Conservation (phyloP, 2,113 vertebrate species). For the Corydoras sp. region DNA sequence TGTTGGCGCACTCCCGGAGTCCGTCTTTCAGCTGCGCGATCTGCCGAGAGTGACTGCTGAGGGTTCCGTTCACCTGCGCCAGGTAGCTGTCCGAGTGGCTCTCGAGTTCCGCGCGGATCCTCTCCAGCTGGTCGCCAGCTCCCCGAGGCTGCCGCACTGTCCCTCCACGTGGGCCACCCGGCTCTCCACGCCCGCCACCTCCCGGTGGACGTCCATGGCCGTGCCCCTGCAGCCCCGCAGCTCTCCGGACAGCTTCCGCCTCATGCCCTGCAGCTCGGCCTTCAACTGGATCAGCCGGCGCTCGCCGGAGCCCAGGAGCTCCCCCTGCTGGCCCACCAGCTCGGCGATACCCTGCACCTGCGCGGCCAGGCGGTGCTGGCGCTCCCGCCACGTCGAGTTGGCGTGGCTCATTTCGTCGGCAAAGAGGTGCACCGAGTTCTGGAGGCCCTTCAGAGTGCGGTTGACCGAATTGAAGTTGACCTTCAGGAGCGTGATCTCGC, state of each 20-base stretch:
- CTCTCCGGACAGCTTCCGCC: slow-evolving; percentile 70
- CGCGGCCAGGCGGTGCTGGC: slow-evolving; percentile 75
- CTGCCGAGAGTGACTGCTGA: slow-evolving; percentile 77
- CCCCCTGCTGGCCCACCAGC: slow-evolving; percentile 78
- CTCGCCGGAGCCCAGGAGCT: slow-evolving; percentile 78
- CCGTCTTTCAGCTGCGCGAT: slow-evolving; percentile 77
- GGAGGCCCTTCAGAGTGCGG: slow-evolving; percentile 88
- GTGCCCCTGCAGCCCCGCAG: slow-evolving; percentile 79
- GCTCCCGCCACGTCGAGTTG: slow-evolving; percentile 80
- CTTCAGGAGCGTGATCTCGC: slow-evolving; percentile 93
- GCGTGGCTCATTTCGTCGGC: slow-evolving; percentile 72
- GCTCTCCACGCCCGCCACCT: slow-evolving; percentile 75
- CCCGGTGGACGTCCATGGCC: slow-evolving; percentile 72
- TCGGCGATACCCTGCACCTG: slow-evolving; percentile 86
- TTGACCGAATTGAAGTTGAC: slow-evolving; percentile 91
- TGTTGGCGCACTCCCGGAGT: slow-evolving; percentile 74
- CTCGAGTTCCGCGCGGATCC: slow-evolving; percentile 72
- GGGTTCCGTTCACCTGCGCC: slow-evolving; percentile 77
- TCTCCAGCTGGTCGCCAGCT: slow-evolving; percentile 69
- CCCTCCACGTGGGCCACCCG: slow-evolving; percentile 79
- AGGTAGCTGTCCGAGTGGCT: slow-evolving; percentile 76
- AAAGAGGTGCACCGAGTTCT: slow-evolving; percentile 82
- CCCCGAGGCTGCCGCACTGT: slow-evolving; percentile 69
- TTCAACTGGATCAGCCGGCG: slow-evolving; percentile 81
- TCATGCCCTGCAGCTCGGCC: slow-evolving; percentile 78